Evolutionary conservation across 1,140 invertebrate species (phyloP).

Genomic region (Drosophila nigrodunni): DNA sequence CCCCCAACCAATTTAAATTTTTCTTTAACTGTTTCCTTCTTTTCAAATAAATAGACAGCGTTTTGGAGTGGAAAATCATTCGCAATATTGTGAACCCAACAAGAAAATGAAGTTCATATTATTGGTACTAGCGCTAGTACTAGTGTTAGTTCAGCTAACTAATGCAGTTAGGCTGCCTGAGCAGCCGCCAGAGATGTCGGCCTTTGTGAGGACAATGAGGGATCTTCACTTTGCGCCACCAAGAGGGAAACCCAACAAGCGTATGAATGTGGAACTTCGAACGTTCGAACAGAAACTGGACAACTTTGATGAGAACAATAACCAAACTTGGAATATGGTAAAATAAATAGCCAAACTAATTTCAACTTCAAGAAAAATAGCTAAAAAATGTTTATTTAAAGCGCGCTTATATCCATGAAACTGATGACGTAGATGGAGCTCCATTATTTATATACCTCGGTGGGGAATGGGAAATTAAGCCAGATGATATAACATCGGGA

Average conservation of each 20-base stretch:
- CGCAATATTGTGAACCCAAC: conserved; percentile 40
- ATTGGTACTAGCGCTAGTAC: conserved; percentile 18
- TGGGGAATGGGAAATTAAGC: conserved; percentile 87
- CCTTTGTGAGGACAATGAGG: conserved; percentile 43
- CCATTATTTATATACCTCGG: conserved; percentile 88
- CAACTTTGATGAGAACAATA: conserved; percentile 89
- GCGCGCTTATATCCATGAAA: conserved; percentile 87
- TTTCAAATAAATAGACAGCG: conserved; percentile 61
- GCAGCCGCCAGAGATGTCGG: conserved; percentile 8
- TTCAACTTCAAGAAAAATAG: not conserved
- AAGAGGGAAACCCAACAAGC: not conserved
- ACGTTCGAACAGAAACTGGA: conserved; percentile 86
- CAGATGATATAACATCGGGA: conserved; percentile 85
- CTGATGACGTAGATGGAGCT: conserved; percentile 86
- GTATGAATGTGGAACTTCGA: conserved; percentile 48
- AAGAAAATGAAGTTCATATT: conserved; percentile 56
- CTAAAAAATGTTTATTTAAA: not conserved
- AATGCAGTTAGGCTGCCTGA: conserved; percentile 22
- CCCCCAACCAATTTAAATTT: conserved; percentile 30
- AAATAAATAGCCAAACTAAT: conserved; percentile 29
- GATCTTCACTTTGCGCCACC: conserved; percentile 61
- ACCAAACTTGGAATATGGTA: conserved; percentile 88
- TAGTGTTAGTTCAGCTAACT: conserved; percentile 38
- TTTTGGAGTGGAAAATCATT: conserved; percentile 52
- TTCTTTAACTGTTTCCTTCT: not conserved